These are phyloP conservation scores for Melangyna quadrimaculata DNA, from an alignment of 2,888 invertebrate species.

Conservation along the genomic window DNA sequence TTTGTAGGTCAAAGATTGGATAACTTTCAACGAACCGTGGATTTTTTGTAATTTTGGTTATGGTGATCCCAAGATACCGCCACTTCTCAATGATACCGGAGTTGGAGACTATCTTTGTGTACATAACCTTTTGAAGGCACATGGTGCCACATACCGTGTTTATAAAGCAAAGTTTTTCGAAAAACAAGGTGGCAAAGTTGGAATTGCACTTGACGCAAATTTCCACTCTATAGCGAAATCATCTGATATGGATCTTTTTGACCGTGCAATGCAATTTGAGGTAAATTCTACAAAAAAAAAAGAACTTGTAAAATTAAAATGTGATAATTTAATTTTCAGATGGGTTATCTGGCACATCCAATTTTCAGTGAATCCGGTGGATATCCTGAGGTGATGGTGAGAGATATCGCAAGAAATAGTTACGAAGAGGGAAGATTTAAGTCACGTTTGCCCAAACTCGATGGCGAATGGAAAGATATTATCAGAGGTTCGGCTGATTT, in stretches of 20 bases:
- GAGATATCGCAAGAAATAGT: conserved; percentile 76
- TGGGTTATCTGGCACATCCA: conserved; percentile 79
- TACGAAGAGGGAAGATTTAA: conserved; percentile 75
- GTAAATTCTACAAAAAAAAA: conserved; percentile 56
- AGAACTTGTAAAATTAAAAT: background rate
- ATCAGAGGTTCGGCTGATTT: conserved; percentile 76
- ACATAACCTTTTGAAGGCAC: conserved; percentile 82
- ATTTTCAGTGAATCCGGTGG: conserved; percentile 76
- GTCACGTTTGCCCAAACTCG: conserved; percentile 74
- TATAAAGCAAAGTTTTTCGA: conserved; percentile 80
- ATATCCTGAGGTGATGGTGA: conserved; percentile 77
- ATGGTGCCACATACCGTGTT: conserved; percentile 81
- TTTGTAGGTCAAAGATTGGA: conserved; percentile 53
- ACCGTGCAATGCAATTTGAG: conserved; percentile 75
- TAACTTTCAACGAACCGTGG: conserved; percentile 81
- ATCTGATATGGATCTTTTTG: conserved; percentile 69
- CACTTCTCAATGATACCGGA: conserved; percentile 80
- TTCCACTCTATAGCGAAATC: conserved; percentile 72
- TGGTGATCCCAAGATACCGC: conserved; percentile 77
- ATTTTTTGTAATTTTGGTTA: conserved; percentile 82
- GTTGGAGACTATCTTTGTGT: conserved; percentile 82
- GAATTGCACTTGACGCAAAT: conserved; percentile 75
- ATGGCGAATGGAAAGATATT: conserved; percentile 70
- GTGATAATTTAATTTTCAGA: conserved; percentile 67
- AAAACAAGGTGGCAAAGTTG: conserved; percentile 76